phyloP scores from a whole-genome alignment of 2,113 vertebrate species.

The Gnathochromis pfefferi region DNA sequence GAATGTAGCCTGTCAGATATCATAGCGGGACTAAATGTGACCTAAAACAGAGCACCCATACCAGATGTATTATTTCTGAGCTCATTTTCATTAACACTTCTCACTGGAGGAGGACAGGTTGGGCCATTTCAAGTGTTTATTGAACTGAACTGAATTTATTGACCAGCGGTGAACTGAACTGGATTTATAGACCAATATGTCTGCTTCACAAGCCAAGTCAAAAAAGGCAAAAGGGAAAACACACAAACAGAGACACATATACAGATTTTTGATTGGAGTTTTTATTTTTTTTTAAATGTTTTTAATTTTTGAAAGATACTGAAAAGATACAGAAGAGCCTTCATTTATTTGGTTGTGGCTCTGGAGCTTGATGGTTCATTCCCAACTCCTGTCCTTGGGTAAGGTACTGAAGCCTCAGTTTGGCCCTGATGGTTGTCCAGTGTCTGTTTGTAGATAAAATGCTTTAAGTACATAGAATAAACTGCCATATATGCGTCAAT shows the following conservation, averaged over 20 bases:
- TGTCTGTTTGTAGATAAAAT: not conserved
- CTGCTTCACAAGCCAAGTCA: not conserved
- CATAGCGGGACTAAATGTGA: not conserved
- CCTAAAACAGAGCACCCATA: not conserved
- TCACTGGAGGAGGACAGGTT: not conserved
- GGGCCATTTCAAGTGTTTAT: not conserved
- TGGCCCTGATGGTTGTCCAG: not conserved
- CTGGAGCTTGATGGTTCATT: accelerated
- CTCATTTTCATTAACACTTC: not conserved
- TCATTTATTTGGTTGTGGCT: not conserved
- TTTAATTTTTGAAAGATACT: not conserved
- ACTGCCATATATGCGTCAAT: not conserved
- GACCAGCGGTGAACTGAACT: not conserved
- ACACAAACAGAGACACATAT: not conserved
- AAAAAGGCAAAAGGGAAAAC: not conserved
- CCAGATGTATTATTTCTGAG: slow-evolving; percentile 36
- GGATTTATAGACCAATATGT: not conserved
- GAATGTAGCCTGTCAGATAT: not conserved
- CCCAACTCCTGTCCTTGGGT: not conserved
- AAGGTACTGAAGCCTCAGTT: not conserved
- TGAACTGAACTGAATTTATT: not conserved
- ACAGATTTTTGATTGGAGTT: not conserved
- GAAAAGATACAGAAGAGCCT: not conserved
- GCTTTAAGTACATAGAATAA: not conserved
- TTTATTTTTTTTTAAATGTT: not conserved